Evolutionary conservation across 2,797 vertebrate species (phyloP), one percentile per base, ranked within the genome.

Genomic region (Poecilia picta): DNA sequence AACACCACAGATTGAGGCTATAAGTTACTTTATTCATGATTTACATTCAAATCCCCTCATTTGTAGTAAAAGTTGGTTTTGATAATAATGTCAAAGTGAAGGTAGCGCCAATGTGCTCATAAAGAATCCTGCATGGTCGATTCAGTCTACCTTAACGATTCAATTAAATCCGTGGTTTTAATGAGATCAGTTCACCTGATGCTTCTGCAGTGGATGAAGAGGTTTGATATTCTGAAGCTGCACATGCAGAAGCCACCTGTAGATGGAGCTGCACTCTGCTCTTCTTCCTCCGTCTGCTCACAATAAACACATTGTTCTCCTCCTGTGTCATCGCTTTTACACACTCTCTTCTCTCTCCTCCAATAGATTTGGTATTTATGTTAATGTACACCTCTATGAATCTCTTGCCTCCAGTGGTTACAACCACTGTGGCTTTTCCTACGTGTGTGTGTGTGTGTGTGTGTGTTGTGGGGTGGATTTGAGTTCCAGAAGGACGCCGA

Each of bases 241-340:
- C 64, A 68, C 57, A 28, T 59, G 62, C 43, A 49, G 4, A 18
- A 28, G 11, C 33, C 51, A 94, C 97, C 98, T 97, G 98, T 98
- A 99, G 98, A 96, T 98, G 98, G 98, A 91, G 97, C 97, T 98
- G 87, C 93, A 95, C 94, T 96, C 97, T 97, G 93, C 96, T 46
- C 89, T 96, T 98, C 96, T 82, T 70, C 84, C 81, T 87, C 88
- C 81, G 85, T 88, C 83, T 92, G 88, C 91, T 93, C 91, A 97
- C 96, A 97, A 96, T 95, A 95, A 95, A 95, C 94, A 94, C 81
- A 97, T 97, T 97, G 96, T 97, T 95, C 62, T 85, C 92, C 75
- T 70, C 33, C 13, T 23, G 36, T 31, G 39, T 74, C 80, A 39
- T 76, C 78, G 53, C 78, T 75, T 73, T 55, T 68, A 80, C 81